These are phyloP conservation scores for Synanthedon tipuliformis DNA, from an alignment of 2,888 invertebrate genomes.

Conservation along the genomic window DNA sequence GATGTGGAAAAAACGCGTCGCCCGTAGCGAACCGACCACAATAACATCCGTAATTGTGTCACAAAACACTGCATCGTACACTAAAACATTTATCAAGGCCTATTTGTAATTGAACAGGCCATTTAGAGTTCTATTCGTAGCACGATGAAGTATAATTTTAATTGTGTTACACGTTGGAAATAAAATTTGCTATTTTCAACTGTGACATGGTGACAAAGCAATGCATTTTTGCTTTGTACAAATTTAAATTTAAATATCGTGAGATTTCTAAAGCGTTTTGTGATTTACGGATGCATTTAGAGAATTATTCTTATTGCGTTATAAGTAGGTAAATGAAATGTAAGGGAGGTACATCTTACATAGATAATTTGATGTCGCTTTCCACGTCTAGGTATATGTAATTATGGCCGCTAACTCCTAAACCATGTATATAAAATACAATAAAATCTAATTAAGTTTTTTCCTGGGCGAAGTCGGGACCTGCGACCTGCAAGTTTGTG, in stretches of 20 bases:
- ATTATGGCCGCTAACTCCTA: no score
- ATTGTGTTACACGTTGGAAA: no score
- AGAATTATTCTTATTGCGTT: no score
- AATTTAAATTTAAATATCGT: neutral
- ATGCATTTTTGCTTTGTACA: neutral
- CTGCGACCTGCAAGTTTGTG: no score
- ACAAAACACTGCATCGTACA: slow-evolving; percentile 9
- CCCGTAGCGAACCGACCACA: slow-evolving; percentile 31
- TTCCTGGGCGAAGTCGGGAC: no score
- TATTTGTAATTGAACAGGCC: neutral
- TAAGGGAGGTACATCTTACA: no score
- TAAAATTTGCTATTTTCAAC: neutral
- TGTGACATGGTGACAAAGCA: neutral
- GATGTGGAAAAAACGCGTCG: slow-evolving; percentile 22
- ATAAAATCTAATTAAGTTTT: no score
- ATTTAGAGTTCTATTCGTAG: neutral
- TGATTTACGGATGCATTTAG: no score
- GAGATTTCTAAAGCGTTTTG: neutral
- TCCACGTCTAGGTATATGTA: no score
- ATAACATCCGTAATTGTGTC: slow-evolving; percentile 34
- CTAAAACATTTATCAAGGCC: neutral
- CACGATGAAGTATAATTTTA: neutral
- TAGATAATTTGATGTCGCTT: no score
- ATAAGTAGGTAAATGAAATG: no score
- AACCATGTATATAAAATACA: no score